Evolutionary conservation across 2,888 invertebrate genomes (phyloP), one percentile per base, ranked within the genome.

Genomic region (Brachynemurus nebulosus): DNA sequence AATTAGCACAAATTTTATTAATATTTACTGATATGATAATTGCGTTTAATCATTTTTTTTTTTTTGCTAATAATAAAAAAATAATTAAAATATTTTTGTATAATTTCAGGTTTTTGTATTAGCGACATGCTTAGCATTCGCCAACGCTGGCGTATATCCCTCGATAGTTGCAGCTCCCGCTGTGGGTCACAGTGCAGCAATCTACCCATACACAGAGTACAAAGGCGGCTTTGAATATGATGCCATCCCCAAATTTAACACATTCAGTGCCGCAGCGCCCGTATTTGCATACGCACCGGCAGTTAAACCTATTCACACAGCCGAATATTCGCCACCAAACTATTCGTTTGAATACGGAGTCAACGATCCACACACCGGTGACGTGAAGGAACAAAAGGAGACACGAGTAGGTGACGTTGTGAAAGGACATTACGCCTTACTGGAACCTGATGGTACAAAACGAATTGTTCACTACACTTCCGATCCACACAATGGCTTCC

Each of bases 271-370:
- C 8, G 19, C 7, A 2, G 36, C 36, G 6, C 18, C 36, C n/a
- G 18, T 19, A 36, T 17, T 18, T n/a, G 36, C 36, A 17, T 17
- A 18, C 19, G 36, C 19, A 17, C 36, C 17, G 7, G 6, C n/a
- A 2, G 36, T 17, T 7, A 17, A 36, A 36, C 5, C 36, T 18
- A n/a, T 36, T n/a, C n/a, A n/a, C 12, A 19, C 12, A 8, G 40
- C 23, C 11, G 19, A 23, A 21, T 25, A 23, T 16, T 51, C 52
- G 4, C 48, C 49, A 12, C 52, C 55, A 2, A 48, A 54, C 45
- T 56, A 55, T 50, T 52, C 52, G 39, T 56, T 52, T 47, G 54
- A 53, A 17, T 56, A 56, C 44, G 51, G 51, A 37, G 56, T 56
- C n/a, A 51, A 54, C 48, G 56, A 56, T 45, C 53, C 52, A 3